These are phyloP conservation scores for Lithophane semibrunnea DNA, from an alignment of 2,888 invertebrate species.

Conservation along the genomic window DNA sequence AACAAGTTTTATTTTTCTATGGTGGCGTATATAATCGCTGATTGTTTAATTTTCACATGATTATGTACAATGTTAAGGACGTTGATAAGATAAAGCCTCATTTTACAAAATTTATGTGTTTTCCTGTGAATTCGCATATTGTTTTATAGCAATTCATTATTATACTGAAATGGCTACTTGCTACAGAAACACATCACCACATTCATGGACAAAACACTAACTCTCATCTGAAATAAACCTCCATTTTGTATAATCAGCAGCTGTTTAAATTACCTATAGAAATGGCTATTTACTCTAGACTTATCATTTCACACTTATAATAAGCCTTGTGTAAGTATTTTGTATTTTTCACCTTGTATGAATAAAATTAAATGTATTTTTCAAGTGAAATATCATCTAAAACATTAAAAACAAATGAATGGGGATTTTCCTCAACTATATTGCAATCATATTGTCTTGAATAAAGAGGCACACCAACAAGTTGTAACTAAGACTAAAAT, in stretches of 20 bases:
- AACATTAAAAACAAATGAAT: too few species aligned
- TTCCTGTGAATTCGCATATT: conserved; percentile 1
- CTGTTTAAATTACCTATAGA: conserved; percentile 13
- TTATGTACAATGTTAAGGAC: conserved; percentile 41
- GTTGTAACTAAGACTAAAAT: not conserved
- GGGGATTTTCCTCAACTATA: not conserved
- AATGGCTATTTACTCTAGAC: conserved; percentile 11
- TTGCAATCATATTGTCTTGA: not conserved
- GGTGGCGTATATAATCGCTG: conserved; percentile 23
- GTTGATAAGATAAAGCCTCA: conserved; percentile 57
- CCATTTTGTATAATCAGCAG: conserved; percentile 40
- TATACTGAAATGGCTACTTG: not conserved
- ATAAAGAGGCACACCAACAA: not conserved
- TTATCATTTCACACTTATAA: not conserved
- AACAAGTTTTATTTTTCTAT: conserved; percentile 19
- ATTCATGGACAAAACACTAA: not conserved
- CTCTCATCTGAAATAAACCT: not conserved
- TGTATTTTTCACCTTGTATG: too few species aligned
- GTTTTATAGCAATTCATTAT: conserved; percentile 10
- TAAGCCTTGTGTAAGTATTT: not conserved
- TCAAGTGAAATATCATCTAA: too few species aligned
- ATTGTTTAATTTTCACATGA: conserved; percentile 26
- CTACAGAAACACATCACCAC: not conserved
- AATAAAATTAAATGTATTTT: not conserved
- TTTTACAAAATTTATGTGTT: conserved; percentile 6